These are phyloP conservation scores for Zaprionus africanus DNA, from an alignment of 1,140 invertebrate species.

Conservation along the genomic window DNA sequence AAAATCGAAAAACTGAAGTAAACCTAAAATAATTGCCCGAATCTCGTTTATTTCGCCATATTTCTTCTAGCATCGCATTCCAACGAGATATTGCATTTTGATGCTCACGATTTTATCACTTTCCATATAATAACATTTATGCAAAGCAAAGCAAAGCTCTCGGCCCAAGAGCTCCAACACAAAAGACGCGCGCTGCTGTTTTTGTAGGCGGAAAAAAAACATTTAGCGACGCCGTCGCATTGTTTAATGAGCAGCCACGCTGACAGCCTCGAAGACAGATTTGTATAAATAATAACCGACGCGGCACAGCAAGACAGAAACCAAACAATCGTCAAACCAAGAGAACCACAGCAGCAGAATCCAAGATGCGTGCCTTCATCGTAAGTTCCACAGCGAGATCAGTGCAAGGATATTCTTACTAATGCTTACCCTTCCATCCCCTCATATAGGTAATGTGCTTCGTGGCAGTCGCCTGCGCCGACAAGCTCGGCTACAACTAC, in stretches of 20 bases:
- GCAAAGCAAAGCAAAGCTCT: slow-evolving; percentile 70
- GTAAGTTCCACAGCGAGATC: slow-evolving; percentile 54
- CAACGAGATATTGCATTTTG: slow-evolving; percentile 66
- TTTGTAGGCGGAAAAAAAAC: slow-evolving; percentile 75
- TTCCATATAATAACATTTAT: slow-evolving; percentile 79
- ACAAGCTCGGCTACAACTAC: slow-evolving; percentile 81
- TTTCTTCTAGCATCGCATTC: slow-evolving; percentile 40
- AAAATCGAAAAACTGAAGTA: slow-evolving; percentile 59
- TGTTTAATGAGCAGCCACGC: slow-evolving; percentile 60
- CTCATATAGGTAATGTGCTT: slow-evolving; percentile 67
- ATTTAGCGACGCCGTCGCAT: slow-evolving; percentile 67
- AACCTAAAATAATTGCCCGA: slow-evolving; percentile 35
- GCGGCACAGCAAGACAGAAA: slow-evolving; percentile 54
- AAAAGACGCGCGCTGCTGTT: slow-evolving; percentile 63
- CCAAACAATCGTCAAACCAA: slow-evolving; percentile 66
- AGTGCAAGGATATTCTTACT: slow-evolving; percentile 25
- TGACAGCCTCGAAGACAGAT: slow-evolving; percentile 68
- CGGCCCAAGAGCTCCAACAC: slow-evolving; percentile 37
- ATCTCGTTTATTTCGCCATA: slow-evolving; percentile 29
- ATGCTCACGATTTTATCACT: slow-evolving; percentile 68
- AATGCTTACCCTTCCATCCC: slow-evolving; percentile 17
- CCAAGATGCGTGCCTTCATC: slow-evolving; percentile 76
- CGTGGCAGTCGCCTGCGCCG: slow-evolving; percentile 74
- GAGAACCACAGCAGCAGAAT: slow-evolving; percentile 59
- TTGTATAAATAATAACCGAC: slow-evolving; percentile 71